Evolutionary conservation across 2,888 invertebrate species (phyloP), one percentile per base, ranked within the genome.

Genomic region (Rhabditoides inermis): DNA sequence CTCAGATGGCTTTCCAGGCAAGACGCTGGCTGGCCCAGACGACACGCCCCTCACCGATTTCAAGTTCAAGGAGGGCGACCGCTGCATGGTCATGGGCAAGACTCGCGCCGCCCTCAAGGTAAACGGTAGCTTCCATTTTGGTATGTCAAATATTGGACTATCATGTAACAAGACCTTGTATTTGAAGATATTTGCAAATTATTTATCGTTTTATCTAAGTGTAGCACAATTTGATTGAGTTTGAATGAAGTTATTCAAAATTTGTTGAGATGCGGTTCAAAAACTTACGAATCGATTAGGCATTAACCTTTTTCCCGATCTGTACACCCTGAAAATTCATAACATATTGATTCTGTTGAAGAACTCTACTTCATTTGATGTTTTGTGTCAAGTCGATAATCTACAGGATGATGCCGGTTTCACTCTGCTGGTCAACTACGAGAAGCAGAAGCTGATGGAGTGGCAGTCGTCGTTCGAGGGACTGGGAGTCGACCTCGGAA

Each of bases 11-110:
- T 20, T 51, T 51, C 18, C 40, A 37, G 37, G 40, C 18, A 26
- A 23, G 48, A 55, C 55, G 7, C 53, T 65, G 41, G 41, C 58
- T 23, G 61, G 61, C 2, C 58, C 49, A 4, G 56, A 55, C 35
- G 60, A 52, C 12, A 46, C 40, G 5, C 49, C 55, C 2, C 49
- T 73, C 10, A 53, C 49, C 10, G 55, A 58, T 12, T 46, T 68
- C 26, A 48, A 53, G 22, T 72, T 73, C 58, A 66, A 68, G 37
- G 68, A 69, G 20, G 60, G 61, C 36, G 72, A 73, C 50, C 69
- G 65, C 45, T 50, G 70, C 18, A 60, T 69, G 40, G 66, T 68
- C 18, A 69, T 73, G 61, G 71, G 72, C 18, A 61, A 58, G 47
- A 39, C 46, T 7, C 57, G 56, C n/a, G 61, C 55, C 10, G 53